phyloP scores from a whole-genome alignment of 2,113 vertebrate species.

The Campylorhamphus procurvoides region DNA sequence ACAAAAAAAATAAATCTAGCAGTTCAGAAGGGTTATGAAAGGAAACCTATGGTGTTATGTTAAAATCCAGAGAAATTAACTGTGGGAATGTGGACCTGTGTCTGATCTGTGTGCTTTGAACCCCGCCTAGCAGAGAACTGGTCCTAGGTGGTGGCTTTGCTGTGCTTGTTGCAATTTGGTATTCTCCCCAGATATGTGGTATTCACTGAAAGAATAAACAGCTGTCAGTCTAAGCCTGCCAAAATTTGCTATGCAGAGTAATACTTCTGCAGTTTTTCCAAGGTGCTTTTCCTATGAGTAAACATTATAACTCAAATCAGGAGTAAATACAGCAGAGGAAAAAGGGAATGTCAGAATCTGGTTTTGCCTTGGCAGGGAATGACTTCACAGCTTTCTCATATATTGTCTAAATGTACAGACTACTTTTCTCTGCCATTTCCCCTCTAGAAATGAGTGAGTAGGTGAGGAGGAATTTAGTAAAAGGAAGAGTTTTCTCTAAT shows the following conservation, averaged over 20 bases:
- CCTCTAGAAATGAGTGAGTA: background rate
- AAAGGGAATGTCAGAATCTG: background rate
- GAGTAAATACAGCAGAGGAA: background rate
- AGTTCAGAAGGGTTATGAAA: background rate
- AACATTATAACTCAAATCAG: background rate
- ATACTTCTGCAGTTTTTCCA: background rate
- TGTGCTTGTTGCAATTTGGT: background rate
- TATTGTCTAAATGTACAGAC: background rate
- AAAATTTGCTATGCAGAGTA: background rate
- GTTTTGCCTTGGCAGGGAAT: slow-evolving; percentile 21
- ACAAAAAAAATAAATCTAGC: background rate
- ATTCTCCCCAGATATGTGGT: background rate
- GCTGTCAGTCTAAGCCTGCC: background rate
- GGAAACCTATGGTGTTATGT: background rate
- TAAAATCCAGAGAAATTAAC: background rate
- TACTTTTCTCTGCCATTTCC: background rate
- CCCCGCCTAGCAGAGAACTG: background rate
- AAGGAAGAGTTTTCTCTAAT: background rate
- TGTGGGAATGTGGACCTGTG: background rate
- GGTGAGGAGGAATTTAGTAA: background rate
- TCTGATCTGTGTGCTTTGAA: background rate
- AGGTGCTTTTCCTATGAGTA: background rate
- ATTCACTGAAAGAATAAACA: background rate
- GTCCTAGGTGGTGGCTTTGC: background rate
- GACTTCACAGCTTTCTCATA: slow-evolving; percentile 21